A percentile compares a stretch with the other conserved stretches of the same genome.
Conservation (phyloP, 2,113 vertebrate genomes). For the Corythoichthys intestinalis region DNA sequence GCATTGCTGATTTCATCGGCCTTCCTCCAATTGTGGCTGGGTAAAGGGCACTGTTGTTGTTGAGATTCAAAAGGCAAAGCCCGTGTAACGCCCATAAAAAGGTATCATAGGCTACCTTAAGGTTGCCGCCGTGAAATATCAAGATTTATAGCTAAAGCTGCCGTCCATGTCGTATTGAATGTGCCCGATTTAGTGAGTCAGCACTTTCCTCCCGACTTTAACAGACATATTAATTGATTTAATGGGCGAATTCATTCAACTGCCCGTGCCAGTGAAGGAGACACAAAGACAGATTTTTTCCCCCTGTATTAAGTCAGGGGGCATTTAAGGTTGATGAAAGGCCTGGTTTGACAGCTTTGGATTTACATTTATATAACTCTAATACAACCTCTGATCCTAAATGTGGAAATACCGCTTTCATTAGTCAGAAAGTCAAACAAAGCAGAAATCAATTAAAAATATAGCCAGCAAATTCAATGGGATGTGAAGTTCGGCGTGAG, state of each 20-base stretch:
- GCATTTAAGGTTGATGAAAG: neutral
- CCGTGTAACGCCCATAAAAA: neutral
- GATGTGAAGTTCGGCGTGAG: neutral
- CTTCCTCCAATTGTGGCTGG: neutral
- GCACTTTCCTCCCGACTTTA: neutral
- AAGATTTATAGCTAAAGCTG: neutral
- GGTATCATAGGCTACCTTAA: neutral
- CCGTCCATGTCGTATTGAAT: neutral
- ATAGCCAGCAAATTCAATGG: neutral
- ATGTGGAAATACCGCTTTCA: neutral
- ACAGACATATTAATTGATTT: neutral
- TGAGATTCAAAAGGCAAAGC: neutral
- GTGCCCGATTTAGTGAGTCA: neutral
- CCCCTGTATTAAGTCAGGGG: neutral
- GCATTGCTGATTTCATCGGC: neutral
- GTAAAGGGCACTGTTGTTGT: neutral
- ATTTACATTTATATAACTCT: neutral
- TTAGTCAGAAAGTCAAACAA: constrained; percentile 1
- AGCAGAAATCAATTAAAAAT: neutral
- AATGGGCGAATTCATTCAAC: neutral
- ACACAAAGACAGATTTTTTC: neutral
- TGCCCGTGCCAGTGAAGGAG: neutral
- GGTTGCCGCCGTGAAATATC: neutral
- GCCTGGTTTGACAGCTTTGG: neutral
- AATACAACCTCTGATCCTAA: constrained; percentile 1